Percentiles rank a stretch among this genome's conserved stretches.
Evolutionary conservation across 2,797 vertebrate genomes (phyloP).

Genomic region (Phrynocephalus forsythii): DNA sequence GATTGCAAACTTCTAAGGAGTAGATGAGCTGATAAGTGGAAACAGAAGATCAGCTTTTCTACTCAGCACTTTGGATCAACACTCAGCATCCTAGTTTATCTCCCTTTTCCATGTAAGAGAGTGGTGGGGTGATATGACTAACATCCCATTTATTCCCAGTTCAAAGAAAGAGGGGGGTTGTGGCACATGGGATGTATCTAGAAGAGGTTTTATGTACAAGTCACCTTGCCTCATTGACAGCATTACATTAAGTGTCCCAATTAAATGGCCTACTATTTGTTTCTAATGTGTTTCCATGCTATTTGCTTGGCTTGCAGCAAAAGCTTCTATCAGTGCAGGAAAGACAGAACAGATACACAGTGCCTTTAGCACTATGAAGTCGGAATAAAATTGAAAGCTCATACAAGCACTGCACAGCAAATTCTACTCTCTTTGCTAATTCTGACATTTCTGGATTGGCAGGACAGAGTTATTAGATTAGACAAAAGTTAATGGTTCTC

Average conservation of each 20-base stretch:
- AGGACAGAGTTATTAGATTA: neutral
- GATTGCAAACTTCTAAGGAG: too few species aligned
- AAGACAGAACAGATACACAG: neutral
- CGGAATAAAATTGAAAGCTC: neutral
- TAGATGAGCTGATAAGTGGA: too few species aligned
- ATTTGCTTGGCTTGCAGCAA: neutral
- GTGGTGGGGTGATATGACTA: too few species aligned
- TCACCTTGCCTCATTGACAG: neutral
- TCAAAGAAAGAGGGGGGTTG: neutral
- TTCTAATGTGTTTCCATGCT: neutral
- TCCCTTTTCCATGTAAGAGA: too few species aligned
- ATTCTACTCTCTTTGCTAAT: neutral
- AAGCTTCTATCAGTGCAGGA: neutral
- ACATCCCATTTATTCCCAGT: neutral
- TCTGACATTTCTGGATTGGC: conserved; percentile 6
- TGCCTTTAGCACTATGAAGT: neutral
- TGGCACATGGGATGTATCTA: neutral
- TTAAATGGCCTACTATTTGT: neutral
- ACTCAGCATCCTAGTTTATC: too few species aligned
- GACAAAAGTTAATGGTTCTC: neutral
- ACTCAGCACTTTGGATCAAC: too few species aligned
- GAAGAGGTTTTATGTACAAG: neutral
- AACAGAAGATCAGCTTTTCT: too few species aligned
- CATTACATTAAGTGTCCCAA: neutral
- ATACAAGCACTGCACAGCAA: neutral